Percentiles rank a stretch among this genome's conserved stretches.
These are phyloP conservation scores for Heliconius aoede DNA, from an alignment of 2,888 invertebrate species.

Conservation along the genomic window DNA sequence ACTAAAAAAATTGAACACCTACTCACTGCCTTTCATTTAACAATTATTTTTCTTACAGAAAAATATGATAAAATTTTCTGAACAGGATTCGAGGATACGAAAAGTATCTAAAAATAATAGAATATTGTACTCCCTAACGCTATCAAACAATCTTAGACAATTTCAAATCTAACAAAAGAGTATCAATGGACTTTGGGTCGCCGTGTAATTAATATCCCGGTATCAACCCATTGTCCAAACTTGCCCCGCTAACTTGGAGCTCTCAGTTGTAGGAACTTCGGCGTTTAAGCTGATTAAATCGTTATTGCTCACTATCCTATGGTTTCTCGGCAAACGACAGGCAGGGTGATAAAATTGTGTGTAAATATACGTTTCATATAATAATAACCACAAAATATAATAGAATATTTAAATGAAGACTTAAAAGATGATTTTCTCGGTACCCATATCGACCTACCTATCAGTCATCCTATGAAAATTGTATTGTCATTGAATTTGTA, in stretches of 20 bases:
- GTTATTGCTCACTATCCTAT: constrained; percentile 14
- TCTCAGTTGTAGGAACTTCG: constrained; percentile 16
- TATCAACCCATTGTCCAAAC: constrained; percentile 36
- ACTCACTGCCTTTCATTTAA: too few relatives aligned
- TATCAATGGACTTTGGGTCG: constrained; percentile 23
- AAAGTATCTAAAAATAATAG: not conserved
- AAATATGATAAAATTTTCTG: too few relatives aligned
- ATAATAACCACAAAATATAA: not conserved
- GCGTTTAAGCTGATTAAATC: constrained; percentile 28
- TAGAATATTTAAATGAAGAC: not conserved
- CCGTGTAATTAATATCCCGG: constrained; percentile 33
- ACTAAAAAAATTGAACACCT: too few relatives aligned
- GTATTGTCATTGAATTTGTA: too few relatives aligned
- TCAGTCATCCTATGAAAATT: too few relatives aligned
- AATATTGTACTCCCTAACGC: not conserved
- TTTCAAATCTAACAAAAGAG: constrained; percentile 18
- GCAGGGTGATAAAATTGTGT: not conserved
- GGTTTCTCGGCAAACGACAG: constrained; percentile 2
- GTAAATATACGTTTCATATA: not conserved
- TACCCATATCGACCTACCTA: too few relatives aligned
- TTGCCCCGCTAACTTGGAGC: constrained; percentile 22
- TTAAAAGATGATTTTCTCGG: too few relatives aligned
- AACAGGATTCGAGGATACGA: too few relatives aligned
- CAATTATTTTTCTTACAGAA: too few relatives aligned
- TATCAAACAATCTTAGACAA: not conserved